Conservation (phyloP, 2,113 vertebrate species). For the Perca schrenkii region DNA sequence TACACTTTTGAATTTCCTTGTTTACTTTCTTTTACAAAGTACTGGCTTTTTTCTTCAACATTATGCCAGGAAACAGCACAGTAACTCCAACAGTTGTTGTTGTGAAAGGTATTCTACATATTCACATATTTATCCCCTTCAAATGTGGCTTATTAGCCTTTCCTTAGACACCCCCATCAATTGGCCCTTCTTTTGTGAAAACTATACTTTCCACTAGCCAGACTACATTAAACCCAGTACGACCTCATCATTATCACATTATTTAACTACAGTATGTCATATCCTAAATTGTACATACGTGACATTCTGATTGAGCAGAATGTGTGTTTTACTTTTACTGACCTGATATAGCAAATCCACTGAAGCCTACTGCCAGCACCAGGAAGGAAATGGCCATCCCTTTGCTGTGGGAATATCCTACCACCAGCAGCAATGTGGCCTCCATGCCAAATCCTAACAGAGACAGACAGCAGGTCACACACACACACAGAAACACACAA, state of each 20-base stretch:
- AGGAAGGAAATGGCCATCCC: conserved; percentile 97
- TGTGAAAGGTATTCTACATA: background rate
- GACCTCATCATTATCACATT: background rate
- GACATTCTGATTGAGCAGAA: background rate
- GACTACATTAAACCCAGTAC: background rate
- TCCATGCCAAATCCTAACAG: conserved; percentile 97
- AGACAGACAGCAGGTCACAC: conserved; percentile 66
- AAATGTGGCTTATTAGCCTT: background rate
- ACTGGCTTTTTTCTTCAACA: background rate
- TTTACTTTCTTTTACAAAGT: background rate
- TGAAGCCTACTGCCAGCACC: conserved; percentile 97
- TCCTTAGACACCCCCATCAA: background rate
- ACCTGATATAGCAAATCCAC: conserved; percentile 99
- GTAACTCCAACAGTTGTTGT: background rate
- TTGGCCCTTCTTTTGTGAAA: background rate
- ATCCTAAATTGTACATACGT: background rate
- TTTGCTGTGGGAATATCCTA: conserved; percentile 97
- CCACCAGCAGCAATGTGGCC: conserved; percentile 95
- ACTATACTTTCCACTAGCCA: background rate
- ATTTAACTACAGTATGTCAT: background rate
- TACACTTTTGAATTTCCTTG: background rate
- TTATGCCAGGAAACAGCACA: background rate
- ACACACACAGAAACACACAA: conserved; percentile 39
- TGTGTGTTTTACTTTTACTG: conserved; percentile 60
- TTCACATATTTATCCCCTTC: background rate